Evolutionary conservation across 2,113 vertebrate genomes (phyloP).

Genomic region (Cinclus cinclus): DNA sequence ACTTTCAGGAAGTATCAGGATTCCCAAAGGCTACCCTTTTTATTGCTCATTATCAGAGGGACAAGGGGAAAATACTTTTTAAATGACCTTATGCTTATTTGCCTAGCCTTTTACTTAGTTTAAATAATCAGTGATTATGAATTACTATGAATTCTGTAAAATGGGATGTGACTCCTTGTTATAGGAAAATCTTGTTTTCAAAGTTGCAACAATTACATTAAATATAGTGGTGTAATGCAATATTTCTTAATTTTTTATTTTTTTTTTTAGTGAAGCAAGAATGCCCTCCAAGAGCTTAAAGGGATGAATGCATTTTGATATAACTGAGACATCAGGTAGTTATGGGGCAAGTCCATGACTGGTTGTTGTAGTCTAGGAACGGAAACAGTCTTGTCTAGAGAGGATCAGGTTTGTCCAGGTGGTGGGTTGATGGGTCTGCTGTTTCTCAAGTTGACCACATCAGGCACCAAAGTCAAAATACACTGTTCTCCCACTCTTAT

Average conservation of each 20-base stretch:
- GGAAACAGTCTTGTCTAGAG: background rate
- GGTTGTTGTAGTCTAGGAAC: background rate
- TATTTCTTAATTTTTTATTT: background rate
- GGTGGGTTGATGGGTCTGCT: background rate
- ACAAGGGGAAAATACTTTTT: background rate
- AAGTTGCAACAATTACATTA: background rate
- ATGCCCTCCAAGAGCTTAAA: background rate
- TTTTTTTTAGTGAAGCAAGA: background rate
- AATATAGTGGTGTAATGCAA: background rate
- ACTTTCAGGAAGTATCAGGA: background rate
- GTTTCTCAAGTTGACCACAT: background rate
- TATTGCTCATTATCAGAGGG: background rate
- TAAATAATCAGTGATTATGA: background rate
- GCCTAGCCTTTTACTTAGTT: background rate
- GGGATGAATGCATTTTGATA: background rate
- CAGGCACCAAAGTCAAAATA: background rate
- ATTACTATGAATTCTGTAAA: background rate
- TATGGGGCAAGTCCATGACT: fast-evolving
- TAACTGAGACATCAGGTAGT: background rate
- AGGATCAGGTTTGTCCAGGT: background rate
- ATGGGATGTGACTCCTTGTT: background rate
- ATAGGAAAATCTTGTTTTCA: background rate
- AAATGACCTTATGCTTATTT: background rate
- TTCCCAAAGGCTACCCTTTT: background rate
- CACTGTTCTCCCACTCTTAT: background rate